These are phyloP conservation scores for Amorpha juglandis DNA, from an alignment of 2,888 invertebrate genomes.

Conservation along the genomic window DNA sequence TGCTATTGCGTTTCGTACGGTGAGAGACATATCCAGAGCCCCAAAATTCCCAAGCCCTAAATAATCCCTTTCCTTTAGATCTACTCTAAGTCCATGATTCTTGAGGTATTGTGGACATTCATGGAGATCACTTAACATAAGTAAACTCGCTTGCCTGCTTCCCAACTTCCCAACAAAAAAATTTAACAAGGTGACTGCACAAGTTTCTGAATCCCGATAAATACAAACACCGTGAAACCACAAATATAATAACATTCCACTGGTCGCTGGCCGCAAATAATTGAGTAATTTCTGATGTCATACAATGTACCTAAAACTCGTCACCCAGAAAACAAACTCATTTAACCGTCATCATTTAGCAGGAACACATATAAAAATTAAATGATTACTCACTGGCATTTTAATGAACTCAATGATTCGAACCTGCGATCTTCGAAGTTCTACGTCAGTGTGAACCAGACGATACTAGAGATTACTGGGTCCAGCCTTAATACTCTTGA, in stretches of 20 bases:
- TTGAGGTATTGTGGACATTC: no score
- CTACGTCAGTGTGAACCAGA: constrained; percentile 9
- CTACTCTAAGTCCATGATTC: no score
- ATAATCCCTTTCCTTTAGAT: no score
- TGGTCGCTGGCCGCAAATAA: not conserved
- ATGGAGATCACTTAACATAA: no score
- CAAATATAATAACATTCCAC: not conserved
- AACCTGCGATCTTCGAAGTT: not conserved
- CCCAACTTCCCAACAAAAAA: no score
- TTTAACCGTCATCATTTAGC: not conserved
- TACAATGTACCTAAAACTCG: not conserved
- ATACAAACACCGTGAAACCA: not conserved
- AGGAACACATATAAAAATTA: not conserved
- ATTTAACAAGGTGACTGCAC: no score
- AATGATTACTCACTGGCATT: constrained; percentile 12
- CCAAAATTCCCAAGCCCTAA: no score
- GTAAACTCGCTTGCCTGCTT: no score
- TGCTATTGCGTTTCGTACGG: no score
- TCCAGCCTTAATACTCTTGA: not conserved
- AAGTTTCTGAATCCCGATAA: not conserved
- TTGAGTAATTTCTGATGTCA: constrained; percentile 4
- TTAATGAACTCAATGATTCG: constrained; percentile 4
- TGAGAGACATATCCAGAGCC: no score
- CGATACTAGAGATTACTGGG: not conserved
- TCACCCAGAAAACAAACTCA: constrained; percentile 2